A percentile compares a stretch with the other conserved stretches of the same genome.
phyloP scores from a whole-genome alignment of 2,797 vertebrate species.

The Vespertilio murinus region DNA sequence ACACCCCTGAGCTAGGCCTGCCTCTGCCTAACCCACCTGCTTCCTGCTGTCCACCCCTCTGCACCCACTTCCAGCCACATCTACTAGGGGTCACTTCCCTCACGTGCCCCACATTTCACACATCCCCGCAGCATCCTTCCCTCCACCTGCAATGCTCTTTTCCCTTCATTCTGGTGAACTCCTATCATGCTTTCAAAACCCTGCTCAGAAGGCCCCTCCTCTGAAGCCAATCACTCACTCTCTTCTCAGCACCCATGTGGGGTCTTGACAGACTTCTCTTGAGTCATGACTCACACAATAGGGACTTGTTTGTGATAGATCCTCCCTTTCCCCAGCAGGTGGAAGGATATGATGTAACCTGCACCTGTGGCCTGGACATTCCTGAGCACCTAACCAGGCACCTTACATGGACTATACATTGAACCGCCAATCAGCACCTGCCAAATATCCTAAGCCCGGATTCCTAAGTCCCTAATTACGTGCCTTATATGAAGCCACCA shows the following conservation, averaged over 20 bases:
- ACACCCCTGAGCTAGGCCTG: neutral
- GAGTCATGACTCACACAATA: neutral
- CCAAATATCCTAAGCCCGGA: too few species aligned
- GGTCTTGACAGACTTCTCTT: neutral
- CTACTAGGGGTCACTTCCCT: neutral
- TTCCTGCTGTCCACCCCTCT: neutral
- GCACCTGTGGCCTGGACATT: too few species aligned
- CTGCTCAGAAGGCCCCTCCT: neutral
- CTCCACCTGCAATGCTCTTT: neutral
- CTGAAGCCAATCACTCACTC: neutral
- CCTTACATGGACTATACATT: too few species aligned
- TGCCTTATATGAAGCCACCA: too few species aligned
- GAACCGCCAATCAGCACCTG: too few species aligned
- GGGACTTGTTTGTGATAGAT: neutral
- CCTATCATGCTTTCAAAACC: slow-evolving; percentile 29
- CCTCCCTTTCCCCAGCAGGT: too few species aligned
- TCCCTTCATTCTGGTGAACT: neutral
- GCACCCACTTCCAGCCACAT: neutral
- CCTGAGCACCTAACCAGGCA: too few species aligned
- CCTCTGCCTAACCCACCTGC: neutral
- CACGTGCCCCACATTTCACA: neutral
- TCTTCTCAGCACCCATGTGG: neutral
- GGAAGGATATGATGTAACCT: too few species aligned
- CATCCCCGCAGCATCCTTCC: neutral
- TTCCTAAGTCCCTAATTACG: too few species aligned